Base-by-base conservation (phyloP, 2,797 vertebrate genomes). In the Pagetopsis macropterus region DNA sequence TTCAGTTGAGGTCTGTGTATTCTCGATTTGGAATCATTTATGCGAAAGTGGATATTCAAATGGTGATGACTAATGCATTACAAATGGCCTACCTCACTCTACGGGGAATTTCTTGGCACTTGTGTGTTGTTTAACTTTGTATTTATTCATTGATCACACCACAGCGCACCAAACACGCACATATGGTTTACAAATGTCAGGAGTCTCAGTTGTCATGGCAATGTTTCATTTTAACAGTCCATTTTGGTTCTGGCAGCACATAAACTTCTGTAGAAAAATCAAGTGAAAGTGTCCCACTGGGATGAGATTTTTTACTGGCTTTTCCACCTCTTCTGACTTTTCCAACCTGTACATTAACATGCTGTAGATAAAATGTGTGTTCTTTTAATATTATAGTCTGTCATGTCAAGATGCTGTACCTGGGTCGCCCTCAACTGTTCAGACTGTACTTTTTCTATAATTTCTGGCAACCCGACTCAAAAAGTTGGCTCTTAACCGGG, bases 181-280 rank as follows among this genome's bases (percentile, higher is more conserved):
- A 57, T 17, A 64, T 2, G 19, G 10, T 57, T 64, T 5, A 45
- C 31, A 59, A 52, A 72, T 55, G 27, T 54, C 43, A 65, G 45
- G 11, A 16, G 3, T 59, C 37, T 59, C 44, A 5, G 70, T 71
- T 66, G 62, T 83, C 65, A 78, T 37, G 72, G 50, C 17, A 70
- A 23, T 69, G 23, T 43, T 54, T 76, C 16, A 17, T 44, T 56
- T 55, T 46, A 64, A 37, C 21, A 55, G 69, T 37, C 48, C 0
- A 11, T 46, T 65, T 56, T 50, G 51, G 45, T 51, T 56, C 43
- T 62, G 45, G 10, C 27, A 41, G 51, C 37, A 9, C 2, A 16
- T 41, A 65, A 66, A 16, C 3, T 17, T 63, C 58, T 9, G 23
- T 37, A 41, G 4, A n/a, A 41, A 27, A 66, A 37, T 37, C 33